Percentiles rank a stretch among this genome's conserved stretches.
These are phyloP conservation scores for Clarias gariepinus DNA, from an alignment of 2,113 vertebrate genomes.

Conservation along the genomic window DNA sequence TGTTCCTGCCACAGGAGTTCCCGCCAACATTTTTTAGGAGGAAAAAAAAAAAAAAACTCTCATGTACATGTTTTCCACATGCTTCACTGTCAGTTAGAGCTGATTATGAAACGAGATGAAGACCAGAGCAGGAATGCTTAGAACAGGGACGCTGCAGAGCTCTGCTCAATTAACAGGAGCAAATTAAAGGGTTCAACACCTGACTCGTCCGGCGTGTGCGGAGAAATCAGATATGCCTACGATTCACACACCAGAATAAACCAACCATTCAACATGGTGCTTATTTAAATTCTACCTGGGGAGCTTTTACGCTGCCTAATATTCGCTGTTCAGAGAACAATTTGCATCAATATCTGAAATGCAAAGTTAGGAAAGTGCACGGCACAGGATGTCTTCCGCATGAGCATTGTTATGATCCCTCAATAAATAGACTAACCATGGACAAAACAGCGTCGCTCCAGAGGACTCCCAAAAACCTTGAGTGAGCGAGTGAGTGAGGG, in stretches of 20 bases:
- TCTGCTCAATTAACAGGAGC: neutral
- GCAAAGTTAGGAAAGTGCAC: constrained; percentile 31
- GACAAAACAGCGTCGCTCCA: constrained; percentile 15
- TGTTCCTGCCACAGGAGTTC: neutral
- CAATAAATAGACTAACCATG: neutral
- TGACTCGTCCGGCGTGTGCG: neutral
- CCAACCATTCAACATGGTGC: neutral
- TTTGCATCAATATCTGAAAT: constrained; percentile 51
- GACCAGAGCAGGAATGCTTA: neutral
- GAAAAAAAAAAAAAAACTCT: neutral
- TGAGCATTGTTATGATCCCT: neutral
- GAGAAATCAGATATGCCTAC: neutral
- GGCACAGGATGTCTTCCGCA: constrained; percentile 1
- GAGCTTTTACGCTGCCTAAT: neutral
- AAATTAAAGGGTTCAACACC: constrained; percentile 3
- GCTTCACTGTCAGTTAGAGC: neutral
- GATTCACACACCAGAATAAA: neutral
- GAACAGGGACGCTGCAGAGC: neutral
- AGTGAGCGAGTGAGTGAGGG: neutral
- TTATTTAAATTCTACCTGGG: neutral
- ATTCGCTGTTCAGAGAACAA: constrained; percentile 17
- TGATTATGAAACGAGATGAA: neutral
- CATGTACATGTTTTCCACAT: neutral
- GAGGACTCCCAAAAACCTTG: constrained; percentile 18
- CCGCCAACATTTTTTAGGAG: neutral